Percentiles rank a stretch among this genome's conserved stretches.
Evolutionary conservation across 2,113 vertebrate species (phyloP).

Genomic region (Chloropsis hardwickii): DNA sequence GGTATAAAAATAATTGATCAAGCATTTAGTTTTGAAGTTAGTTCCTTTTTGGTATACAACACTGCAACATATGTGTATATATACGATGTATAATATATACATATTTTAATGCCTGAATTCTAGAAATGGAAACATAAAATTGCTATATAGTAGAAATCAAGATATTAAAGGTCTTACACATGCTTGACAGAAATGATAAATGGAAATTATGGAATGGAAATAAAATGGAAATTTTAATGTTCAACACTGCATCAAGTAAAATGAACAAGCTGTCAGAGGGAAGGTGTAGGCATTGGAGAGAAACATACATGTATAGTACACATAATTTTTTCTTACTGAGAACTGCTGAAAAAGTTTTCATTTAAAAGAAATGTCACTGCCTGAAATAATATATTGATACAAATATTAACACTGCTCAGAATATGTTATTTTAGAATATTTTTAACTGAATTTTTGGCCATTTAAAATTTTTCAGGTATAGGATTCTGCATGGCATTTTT

Average conservation of each 20-base stretch:
- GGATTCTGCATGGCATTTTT: neutral
- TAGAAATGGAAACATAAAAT: neutral
- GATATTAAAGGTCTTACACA: neutral
- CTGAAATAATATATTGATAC: neutral
- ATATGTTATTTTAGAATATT: neutral
- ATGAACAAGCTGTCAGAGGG: neutral
- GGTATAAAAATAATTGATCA: neutral
- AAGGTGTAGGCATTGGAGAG: neutral
- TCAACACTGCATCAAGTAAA: neutral
- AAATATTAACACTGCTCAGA: neutral
- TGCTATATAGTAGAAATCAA: neutral
- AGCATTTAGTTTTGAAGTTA: neutral
- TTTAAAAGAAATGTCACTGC: neutral
- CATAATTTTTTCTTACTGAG: neutral
- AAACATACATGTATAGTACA: fast-evolving
- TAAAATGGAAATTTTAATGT: neutral
- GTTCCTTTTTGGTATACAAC: neutral
- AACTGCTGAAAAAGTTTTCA: neutral
- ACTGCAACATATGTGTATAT: too few species aligned
- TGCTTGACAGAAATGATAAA: neutral
- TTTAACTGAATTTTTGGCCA: neutral
- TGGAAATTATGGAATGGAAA: too few species aligned
- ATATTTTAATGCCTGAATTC: neutral
- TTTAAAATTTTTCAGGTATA: neutral
- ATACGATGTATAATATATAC: fast-evolving